Evolutionary conservation across 2,113 vertebrate genomes (phyloP), one percentile per base, ranked within the genome.

Genomic region (Cygnus atratus): DNA sequence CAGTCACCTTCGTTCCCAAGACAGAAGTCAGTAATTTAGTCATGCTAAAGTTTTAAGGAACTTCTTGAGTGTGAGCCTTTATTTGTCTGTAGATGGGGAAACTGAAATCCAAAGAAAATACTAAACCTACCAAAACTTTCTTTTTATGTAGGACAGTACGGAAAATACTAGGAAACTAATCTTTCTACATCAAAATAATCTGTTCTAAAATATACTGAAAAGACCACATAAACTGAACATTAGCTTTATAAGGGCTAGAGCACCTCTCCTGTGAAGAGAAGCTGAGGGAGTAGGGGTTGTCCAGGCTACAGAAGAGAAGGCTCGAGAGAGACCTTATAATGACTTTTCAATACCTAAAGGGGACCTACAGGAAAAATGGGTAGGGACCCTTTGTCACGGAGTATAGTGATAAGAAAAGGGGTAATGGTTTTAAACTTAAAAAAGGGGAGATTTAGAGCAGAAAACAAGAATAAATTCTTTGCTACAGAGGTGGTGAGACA

Each of bases 31-130:
- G 9, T 18, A 11, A 52, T 21, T 37, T 6, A 83, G 5, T 25
- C 44, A 16, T 0, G 0, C 2, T 1, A 0, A 85, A 67, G 50
- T 15, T 16, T 16, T 50, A 52, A 13, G 54, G 3, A 43, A 33
- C 46, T 58, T 41, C 16, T 54, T 18, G 5, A 35, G 26, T 39
- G 59, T 46, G 10, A 33, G 39, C 35, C 29, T 61, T 65, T 19
- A 70, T 73, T 37, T 57, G 25, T 25, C 75, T 67, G 44, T 46
- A 70, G 1, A 55, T 5, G 2, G 20, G 11, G 6, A 22, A 59
- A 74, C 2, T 6, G 25, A 87, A 87, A 84, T 18, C 37, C 74
- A 63, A 37, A 78, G 37, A 66, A 71, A 86, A 81, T 11, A 44
- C 19, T 0, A 14, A 85, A 26, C 39, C 22, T 31, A 25, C n/a